phyloP scores from a whole-genome alignment of 2,888 invertebrate genomes.

The Acrobasis repandana region DNA sequence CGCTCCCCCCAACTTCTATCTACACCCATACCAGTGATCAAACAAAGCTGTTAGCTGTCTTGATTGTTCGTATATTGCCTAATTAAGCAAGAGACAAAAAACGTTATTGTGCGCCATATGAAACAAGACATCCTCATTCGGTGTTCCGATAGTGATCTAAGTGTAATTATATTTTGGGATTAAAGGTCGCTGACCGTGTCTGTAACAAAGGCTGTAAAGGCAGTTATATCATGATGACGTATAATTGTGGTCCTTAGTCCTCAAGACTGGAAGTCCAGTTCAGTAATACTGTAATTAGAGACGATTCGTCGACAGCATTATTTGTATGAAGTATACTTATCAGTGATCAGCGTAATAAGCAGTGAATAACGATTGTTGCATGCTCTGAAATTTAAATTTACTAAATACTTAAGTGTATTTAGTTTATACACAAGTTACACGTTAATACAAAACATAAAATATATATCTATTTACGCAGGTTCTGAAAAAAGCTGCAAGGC shows the following conservation, averaged over 20 bases:
- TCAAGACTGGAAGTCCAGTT: constrained; percentile 12
- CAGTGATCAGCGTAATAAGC: not conserved
- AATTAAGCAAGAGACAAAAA: constrained; percentile 55
- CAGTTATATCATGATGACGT: constrained; percentile 20
- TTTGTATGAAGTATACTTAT: not conserved
- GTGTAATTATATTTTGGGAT: constrained; percentile 66
- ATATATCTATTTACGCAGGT: too few species aligned
- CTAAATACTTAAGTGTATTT: too few species aligned
- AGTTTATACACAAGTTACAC: too few species aligned
- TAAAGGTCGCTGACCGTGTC: constrained; percentile 47
- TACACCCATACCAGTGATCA: constrained; percentile 30
- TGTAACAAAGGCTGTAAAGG: constrained; percentile 31
- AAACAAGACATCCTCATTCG: constrained; percentile 69
- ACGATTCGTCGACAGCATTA: constrained; percentile 1
- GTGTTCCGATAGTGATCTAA: constrained; percentile 61
- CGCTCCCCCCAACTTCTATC: too few species aligned
- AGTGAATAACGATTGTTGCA: not conserved
- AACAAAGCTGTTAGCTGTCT: constrained; percentile 46
- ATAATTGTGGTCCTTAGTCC: constrained; percentile 12
- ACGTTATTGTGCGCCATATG: constrained; percentile 42
- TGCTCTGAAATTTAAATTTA: too few species aligned
- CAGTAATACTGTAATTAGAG: constrained; percentile 13
- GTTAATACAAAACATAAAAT: too few species aligned
- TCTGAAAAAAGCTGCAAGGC: too few species aligned
- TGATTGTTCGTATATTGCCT: constrained; percentile 48